These are phyloP conservation scores for Tipula helvola DNA, from an alignment of 2,888 invertebrate genomes.

Conservation along the genomic window DNA sequence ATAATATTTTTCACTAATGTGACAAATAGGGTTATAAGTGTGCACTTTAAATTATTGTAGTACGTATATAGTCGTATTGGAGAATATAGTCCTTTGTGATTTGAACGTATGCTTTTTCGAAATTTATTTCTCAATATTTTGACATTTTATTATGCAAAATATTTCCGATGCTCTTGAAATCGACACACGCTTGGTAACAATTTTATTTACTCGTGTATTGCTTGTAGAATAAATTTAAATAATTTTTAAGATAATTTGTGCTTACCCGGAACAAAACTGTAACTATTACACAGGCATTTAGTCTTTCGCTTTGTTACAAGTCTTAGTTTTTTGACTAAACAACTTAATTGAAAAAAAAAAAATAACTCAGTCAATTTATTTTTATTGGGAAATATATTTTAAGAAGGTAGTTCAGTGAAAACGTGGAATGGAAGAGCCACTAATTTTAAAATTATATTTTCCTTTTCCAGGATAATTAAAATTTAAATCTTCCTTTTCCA, in stretches of 20 bases:
- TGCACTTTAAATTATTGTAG: background rate
- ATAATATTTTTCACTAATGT: background rate
- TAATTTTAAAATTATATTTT: too few species aligned
- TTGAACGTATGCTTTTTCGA: background rate
- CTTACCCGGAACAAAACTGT: too few species aligned
- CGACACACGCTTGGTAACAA: background rate
- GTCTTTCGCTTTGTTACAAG: background rate
- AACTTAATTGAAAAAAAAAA: too few species aligned
- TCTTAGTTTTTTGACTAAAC: too few species aligned
- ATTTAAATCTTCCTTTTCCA: too few species aligned
- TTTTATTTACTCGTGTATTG: background rate
- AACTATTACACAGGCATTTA: too few species aligned
- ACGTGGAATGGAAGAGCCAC: too few species aligned
- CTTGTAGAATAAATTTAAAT: background rate
- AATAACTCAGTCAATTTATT: too few species aligned
- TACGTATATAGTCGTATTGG: background rate
- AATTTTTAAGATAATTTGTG: background rate
- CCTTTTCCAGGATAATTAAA: too few species aligned
- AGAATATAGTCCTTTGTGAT: background rate
- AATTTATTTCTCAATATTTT: background rate
- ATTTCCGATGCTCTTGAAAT: background rate
- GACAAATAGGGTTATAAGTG: background rate
- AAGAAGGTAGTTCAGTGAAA: too few species aligned
- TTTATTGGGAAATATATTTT: too few species aligned
- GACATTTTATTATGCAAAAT: background rate